Evolutionary conservation across 2,888 invertebrate species (phyloP), one percentile per base, ranked within the genome.

Genomic region (Limnephilus lunatus): DNA sequence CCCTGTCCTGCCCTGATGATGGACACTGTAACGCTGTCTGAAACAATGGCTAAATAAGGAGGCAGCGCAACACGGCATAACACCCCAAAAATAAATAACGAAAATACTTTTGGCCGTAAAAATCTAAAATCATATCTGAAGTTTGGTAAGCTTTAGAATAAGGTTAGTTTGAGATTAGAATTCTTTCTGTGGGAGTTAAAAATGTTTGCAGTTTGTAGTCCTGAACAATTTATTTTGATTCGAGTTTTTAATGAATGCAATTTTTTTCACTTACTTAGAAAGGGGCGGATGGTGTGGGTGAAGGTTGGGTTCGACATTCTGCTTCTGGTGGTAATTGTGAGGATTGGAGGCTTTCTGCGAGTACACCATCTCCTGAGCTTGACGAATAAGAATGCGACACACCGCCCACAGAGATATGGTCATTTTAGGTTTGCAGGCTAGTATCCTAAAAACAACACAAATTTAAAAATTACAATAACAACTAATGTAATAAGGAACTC

Each of bases 391-490:
- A 92, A 94, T 95, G 94, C 95, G 94, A 93, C 96, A 96, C 83
- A 96, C 94, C 93, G 95, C 94, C 96, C 96, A 95, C 35, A 97
- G 94, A 86, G 97, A 97, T 94, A 96, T 97, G 94, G 97, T 97
- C 95, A 98, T 96, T 94, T 97, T 97, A 0, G 98, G 98, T 4
- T 97, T 97, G 94, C 97, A 97, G 93, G 97, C 95, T 94, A 98
- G 96, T 94, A 98, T 97, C 95, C 98, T 98, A 95, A 44, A 95
- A 95, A 68, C 68, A 68, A 68, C 1, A 53, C 15, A 53, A 5
- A 53, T 19, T 53, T 9, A n/a, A n/a, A n/a, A 25, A 68, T 25
- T 68, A 53, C 25, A 68, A 68, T 68, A 68, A 68, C 2, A 48
- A 48, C 14, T 48, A 48, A n/a, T 81, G n/a, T n/a, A 30, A 81